These are phyloP conservation scores for Henicopernis longicauda DNA, from an alignment of 2,113 vertebrate genomes.

Conservation along the genomic window DNA sequence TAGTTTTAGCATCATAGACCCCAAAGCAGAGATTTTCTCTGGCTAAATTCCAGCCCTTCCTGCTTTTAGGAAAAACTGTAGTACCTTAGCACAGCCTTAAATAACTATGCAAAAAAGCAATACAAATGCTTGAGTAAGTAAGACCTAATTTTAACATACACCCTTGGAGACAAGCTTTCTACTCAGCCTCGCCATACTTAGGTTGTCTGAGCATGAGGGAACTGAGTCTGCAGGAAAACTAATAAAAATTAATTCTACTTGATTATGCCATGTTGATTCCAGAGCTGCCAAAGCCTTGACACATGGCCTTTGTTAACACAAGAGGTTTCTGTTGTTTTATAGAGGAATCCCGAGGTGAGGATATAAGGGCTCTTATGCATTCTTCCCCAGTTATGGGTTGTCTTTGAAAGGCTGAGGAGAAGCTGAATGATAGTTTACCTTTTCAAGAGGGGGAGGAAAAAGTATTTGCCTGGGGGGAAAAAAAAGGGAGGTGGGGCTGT, in stretches of 20 bases:
- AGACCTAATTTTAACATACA: neutral
- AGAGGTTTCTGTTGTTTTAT: neutral
- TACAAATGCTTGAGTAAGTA: neutral
- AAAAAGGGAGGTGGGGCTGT: neutral
- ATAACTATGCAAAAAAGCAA: neutral
- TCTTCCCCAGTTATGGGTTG: neutral
- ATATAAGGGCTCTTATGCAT: neutral
- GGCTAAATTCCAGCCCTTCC: neutral
- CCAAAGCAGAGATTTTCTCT: neutral
- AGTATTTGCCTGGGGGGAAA: neutral
- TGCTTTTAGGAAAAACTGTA: neutral
- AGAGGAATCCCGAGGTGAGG: neutral
- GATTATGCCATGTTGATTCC: neutral
- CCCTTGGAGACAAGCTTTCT: neutral
- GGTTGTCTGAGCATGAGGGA: neutral
- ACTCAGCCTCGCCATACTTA: neutral
- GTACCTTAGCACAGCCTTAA: neutral
- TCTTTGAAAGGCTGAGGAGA: neutral
- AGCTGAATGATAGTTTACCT: neutral
- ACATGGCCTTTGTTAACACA: neutral
- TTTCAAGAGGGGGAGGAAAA: neutral
- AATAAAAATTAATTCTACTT: neutral
- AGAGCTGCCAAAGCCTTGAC: neutral
- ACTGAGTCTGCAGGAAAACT: neutral
- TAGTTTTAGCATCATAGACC: neutral